Conservation (phyloP, 2,113 vertebrate genomes). For the Chrysemys picta region DNA sequence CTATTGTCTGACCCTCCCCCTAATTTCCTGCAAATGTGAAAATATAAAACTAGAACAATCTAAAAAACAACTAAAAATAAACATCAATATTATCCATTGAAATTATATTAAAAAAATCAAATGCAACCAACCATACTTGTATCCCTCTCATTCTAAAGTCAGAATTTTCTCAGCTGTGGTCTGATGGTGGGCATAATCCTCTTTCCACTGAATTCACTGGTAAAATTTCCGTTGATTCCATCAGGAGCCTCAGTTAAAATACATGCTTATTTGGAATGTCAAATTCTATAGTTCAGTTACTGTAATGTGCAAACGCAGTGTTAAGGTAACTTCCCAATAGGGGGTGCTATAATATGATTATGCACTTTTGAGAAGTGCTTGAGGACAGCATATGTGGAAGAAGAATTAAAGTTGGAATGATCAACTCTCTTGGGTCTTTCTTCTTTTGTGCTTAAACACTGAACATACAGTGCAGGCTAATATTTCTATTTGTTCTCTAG, state of each 20-base stretch:
- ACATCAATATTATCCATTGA: background rate
- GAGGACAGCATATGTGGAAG: background rate
- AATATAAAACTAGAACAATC: background rate
- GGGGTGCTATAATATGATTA: background rate
- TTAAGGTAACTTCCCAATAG: rapidly evolving
- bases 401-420: background rate
- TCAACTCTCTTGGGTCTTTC: background rate
- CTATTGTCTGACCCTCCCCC: background rate
- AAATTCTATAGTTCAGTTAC: background rate
- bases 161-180: background rate
- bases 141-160: background rate
- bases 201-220: background rate
- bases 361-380: background rate
- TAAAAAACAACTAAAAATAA: background rate
- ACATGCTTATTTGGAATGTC: background rate
- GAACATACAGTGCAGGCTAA: background rate
- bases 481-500: constrained; percentile 44
- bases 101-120: background rate
- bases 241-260: background rate
- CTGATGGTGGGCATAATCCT: background rate
- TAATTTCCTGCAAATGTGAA: background rate
- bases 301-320: rapidly evolving
- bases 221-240: background rate
- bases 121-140: background rate
- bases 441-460: background rate